A percentile compares a stretch with the other conserved stretches of the same genome.
These are phyloP conservation scores for Chironomus riparius DNA, from an alignment of 2,888 invertebrate species.

Conservation along the genomic window DNA sequence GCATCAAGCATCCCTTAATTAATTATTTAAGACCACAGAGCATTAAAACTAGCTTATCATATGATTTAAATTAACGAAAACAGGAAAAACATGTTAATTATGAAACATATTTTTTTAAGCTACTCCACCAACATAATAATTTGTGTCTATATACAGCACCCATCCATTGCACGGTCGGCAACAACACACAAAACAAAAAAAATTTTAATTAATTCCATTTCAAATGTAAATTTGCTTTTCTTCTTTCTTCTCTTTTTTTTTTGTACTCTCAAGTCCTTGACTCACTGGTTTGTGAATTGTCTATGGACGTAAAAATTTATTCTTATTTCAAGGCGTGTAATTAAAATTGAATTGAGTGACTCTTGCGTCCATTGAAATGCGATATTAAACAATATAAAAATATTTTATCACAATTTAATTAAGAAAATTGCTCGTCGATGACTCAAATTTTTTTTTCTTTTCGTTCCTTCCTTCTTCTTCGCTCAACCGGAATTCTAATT, in stretches of 20 bases:
- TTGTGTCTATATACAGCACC: background rate
- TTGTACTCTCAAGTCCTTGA: background rate
- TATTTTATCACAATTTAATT: background rate
- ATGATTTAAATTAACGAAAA: background rate
- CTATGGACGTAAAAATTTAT: too few species aligned
- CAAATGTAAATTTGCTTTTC: constrained; percentile 20
- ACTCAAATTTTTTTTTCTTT: background rate
- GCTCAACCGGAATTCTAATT: background rate
- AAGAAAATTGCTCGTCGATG: background rate
- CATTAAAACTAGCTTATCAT: background rate
- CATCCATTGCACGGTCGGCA: background rate
- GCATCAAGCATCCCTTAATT: background rate
- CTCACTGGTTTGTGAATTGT: too few species aligned
- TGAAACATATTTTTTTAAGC: background rate
- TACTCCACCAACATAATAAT: background rate
- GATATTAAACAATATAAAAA: background rate
- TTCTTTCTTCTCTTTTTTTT: background rate
- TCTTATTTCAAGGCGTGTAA: background rate
- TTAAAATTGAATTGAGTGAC: background rate
- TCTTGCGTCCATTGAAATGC: background rate
- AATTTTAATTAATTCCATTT: constrained; percentile 18
- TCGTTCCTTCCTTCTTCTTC: background rate
- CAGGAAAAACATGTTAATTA: background rate
- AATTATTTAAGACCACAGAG: background rate
- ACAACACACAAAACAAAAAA: background rate